Base-by-base conservation (phyloP, 2,888 invertebrate genomes). In the Chaetogeoica ovagalla region DNA sequence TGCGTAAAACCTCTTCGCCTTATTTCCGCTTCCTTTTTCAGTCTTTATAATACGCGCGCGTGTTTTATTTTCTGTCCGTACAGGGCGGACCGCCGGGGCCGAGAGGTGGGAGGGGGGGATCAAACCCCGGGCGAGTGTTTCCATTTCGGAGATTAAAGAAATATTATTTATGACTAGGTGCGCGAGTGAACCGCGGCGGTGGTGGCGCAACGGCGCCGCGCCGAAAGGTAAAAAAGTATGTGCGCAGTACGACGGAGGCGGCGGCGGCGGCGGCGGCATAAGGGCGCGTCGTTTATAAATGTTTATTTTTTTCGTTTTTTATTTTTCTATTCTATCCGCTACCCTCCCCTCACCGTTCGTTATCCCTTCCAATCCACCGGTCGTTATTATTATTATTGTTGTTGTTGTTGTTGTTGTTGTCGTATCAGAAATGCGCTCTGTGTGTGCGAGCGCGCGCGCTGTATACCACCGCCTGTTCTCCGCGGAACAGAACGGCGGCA, bases 121-220 rank as follows among this genome's bases (percentile, higher is more conserved):
- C 71, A 79, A 79, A 79, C 79, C 70, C 79, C 43, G 63, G 79
- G 70, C 63, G 39, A n/a, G n/a, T 57, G 71, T 79, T 79, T 79
- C 79, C 79, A 79, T 79, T 79, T 79, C 70, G 71, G 55, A 79
- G 79, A 79, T 79, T 79, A 79, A 79, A 79, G 70, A 79, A 79
- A 79, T 79, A 71, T 79, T 79, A 79, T 79, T 70, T 79, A 79
- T 79, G 62, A 71, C 79, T 79, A 79, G 79, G 79, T 79, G 70
- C 79, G 55, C 71, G 79, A 43, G 79, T 62, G 70, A 7, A 11
- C 43, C 11, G 43, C 48, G 48, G 48, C 43, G 63, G 48, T 6
- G 15, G 43, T 19, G 39, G 23, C 43, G 60, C 59, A 19, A 6
- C 39, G 39, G 60, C 60, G 55, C 65, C 74, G 52, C 23, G 79